A percentile compares a stretch with the other conserved stretches of the same genome.
Evolutionary conservation across 2,797 vertebrate genomes (phyloP).

Genomic region (Hypotaenidia philippensis): DNA sequence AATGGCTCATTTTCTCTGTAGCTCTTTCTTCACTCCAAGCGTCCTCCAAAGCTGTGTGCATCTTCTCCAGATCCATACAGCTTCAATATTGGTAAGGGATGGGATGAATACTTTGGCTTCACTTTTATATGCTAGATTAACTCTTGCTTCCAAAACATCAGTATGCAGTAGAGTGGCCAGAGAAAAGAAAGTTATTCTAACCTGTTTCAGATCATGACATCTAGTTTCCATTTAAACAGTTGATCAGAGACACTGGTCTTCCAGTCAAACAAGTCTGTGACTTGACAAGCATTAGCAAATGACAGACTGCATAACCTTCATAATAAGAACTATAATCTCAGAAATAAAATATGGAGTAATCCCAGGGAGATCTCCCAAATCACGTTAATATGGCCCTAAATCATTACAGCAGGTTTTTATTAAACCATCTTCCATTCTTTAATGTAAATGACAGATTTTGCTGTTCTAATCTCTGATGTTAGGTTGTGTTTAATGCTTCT

Average conservation of each 20-base stretch:
- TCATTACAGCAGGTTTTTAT: background rate
- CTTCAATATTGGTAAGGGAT: background rate
- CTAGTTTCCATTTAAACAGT: background rate
- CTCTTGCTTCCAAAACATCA: background rate
- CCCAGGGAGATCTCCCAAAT: background rate
- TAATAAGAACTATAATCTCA: background rate
- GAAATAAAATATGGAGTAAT: background rate
- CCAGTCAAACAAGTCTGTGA: background rate
- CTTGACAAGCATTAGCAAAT: background rate
- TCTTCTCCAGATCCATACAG: background rate
- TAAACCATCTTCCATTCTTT: conserved; percentile 21
- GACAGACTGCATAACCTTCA: background rate
- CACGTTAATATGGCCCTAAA: background rate
- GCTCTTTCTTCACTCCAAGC: background rate
- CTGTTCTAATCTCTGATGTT: background rate
- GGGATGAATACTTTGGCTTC: background rate
- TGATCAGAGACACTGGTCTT: background rate
- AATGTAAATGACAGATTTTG: conserved; percentile 18
- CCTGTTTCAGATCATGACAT: background rate
- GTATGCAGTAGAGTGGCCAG: background rate
- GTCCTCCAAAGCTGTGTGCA: background rate
- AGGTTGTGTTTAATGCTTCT: conserved; percentile 16
- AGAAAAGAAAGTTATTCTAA: background rate
- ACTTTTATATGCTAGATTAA: background rate
- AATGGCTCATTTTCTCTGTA: background rate